Evolutionary conservation across 2,113 vertebrate genomes (phyloP), one percentile per base, ranked within the genome.

Genomic region (Megaceryle maxima): DNA sequence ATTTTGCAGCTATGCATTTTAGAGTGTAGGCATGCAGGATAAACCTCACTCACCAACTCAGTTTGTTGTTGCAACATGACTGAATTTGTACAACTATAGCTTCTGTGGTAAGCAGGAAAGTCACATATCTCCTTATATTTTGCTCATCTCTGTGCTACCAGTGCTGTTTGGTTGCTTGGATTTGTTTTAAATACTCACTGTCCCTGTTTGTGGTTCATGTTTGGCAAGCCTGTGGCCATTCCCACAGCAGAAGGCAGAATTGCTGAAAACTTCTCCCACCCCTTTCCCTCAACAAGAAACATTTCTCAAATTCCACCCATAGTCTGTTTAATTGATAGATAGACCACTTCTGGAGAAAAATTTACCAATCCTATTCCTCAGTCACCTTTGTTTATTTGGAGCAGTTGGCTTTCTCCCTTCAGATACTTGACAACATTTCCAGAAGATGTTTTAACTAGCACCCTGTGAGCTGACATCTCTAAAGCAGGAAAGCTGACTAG

Each of bases 381-480:
- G 85, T 96, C 77, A 88, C 92, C 90, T 75, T 37, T 55, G 43
- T 96, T 88, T 97, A 91, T 96, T 94, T 97, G 87, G 94, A 96
- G 94, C 95, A 97, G 87, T 89, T 93, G 93, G 60, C 64, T 91
- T 90, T 97, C 83, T 97, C 89, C 63, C 70, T 96, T 96, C 87
- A 95, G 95, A 97, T 83, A 93, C 95, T 94, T 97, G 96, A 98
- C 97, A 98, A 77, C 95, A 90, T 93, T 97, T 96, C 72, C 9
- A 11, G 96, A 96, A 96, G 95, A 96, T 95, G 97, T 97, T 98
- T 97, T 96, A 98, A 96, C 97, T 97, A 96, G 96, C 96, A 96
- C 77, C 86, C 69, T 97, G 96, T 98, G 98, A 97, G 89, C 87
- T 97, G 94, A 85, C 92, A 91, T 95, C 94, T 95, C 93, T 90